phyloP scores from a whole-genome alignment of 2,888 invertebrate genomes.

The Polydrusus cervinus region DNA sequence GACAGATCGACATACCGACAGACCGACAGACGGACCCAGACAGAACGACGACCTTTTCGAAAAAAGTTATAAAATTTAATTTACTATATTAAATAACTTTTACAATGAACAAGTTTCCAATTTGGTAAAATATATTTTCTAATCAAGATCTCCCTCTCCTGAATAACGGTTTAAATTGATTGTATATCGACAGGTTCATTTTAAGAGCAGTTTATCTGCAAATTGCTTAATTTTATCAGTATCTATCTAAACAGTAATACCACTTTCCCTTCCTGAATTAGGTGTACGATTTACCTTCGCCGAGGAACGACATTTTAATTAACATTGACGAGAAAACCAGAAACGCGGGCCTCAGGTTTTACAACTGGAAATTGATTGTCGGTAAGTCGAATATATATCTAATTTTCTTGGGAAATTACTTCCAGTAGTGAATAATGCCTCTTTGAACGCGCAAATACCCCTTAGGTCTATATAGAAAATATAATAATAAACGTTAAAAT shows the following conservation, averaged over 20 bases:
- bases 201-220: not conserved
- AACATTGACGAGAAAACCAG: slow-evolving; percentile 80
- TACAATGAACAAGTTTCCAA: no score
- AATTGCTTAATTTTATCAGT: slow-evolving; percentile 8
- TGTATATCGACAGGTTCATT: no score
- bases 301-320: slow-evolving; percentile 78
- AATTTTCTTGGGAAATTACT: slow-evolving; percentile 25
- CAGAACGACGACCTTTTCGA: no score
- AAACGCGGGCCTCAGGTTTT: slow-evolving; percentile 70
- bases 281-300: slow-evolving; percentile 72
- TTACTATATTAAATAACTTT: no score
- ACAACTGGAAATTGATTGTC: slow-evolving; percentile 73
- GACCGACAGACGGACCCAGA: no score
- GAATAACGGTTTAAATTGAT: no score
- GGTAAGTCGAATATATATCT: slow-evolving; percentile 66
- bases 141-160: no score
- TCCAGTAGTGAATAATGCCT: not conserved
- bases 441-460: not conserved
- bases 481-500: no score
- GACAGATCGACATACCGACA: no score
- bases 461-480: no score
- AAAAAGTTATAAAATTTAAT: no score
- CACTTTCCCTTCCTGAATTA: slow-evolving; percentile 40
- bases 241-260: not conserved
- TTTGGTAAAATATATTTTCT: no score